Percentiles rank a stretch among this genome's conserved stretches.
Conservation (phyloP, 2,797 vertebrate genomes). For the Clamator glandarius region DNA sequence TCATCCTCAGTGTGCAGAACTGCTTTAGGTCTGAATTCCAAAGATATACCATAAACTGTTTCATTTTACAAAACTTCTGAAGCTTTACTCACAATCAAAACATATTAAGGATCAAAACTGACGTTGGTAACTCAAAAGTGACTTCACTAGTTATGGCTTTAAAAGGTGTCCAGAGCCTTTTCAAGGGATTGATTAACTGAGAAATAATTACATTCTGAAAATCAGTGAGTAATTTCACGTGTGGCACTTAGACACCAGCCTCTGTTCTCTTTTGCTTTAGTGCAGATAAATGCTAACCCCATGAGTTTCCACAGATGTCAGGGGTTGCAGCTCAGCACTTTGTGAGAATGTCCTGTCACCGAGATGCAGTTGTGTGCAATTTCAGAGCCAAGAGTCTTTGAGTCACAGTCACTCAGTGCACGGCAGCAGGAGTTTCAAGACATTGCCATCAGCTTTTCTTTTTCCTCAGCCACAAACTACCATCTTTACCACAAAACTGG, state of each 20-base stretch:
- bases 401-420: neutral
- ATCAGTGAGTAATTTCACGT: slow-evolving; percentile 1
- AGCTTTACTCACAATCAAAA: neutral
- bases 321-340: neutral
- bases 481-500: neutral
- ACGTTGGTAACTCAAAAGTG: neutral
- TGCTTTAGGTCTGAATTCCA: slow-evolving; percentile 8
- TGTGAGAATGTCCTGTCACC: neutral
- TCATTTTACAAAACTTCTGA: neutral
- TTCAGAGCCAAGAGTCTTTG: slow-evolving; percentile 36
- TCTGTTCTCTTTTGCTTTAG: neutral
- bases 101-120: neutral
- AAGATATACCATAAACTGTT: neutral
- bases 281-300: neutral
- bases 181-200: slow-evolving; percentile 5
- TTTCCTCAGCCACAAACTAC: neutral
- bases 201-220: slow-evolving; percentile 8
- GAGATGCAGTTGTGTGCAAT: neutral
- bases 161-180: neutral
- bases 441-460: neutral
- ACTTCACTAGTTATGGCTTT: neutral
- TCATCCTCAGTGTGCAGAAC: neutral
- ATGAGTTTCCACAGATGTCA: neutral
- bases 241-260: rapidly evolving
- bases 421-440: neutral